Conservation (phyloP, 2,888 invertebrate species). For the Caenorhabditis drosophilae region DNA sequence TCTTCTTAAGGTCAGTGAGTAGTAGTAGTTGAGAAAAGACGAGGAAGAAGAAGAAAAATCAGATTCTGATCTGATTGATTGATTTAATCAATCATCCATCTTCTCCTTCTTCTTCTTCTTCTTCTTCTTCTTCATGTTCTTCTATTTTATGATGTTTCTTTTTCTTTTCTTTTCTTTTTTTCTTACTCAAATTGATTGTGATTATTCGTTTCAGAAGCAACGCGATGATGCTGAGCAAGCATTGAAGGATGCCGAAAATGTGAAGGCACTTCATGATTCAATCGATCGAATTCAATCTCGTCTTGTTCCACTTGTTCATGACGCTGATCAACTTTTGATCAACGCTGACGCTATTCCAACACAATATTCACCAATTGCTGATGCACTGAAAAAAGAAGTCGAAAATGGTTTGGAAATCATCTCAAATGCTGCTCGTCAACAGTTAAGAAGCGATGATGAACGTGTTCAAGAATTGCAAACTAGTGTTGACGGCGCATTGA, state of each 20-base stretch:
- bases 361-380: conserved; percentile 37
- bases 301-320: conserved; percentile 36
- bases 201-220: conserved; percentile 21
- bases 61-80: too few relatives aligned
- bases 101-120: too few relatives aligned
- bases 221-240: conserved; percentile 43
- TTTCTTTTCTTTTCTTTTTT: too few relatives aligned
- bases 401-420: conserved; percentile 25
- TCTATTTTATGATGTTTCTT: too few relatives aligned
- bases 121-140: too few relatives aligned
- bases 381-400: conserved; percentile 31
- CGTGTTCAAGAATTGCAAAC: conserved; percentile 13
- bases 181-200: too few relatives aligned
- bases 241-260: conserved; percentile 31
- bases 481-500: conserved; percentile 29
- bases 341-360: conserved; percentile 47
- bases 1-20: conserved; percentile 21
- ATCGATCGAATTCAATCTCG: conserved; percentile 19
- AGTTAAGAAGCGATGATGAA: too few relatives aligned
- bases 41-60: not conserved
- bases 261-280: conserved; percentile 22
- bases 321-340: conserved; percentile 36
- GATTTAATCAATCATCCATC: too few relatives aligned
- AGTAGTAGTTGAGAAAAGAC: not conserved
- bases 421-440: conserved; percentile 7